These are phyloP conservation scores for Drosophila yakuba DNA, from an alignment of 1,140 invertebrate species.

Conservation along the genomic window DNA sequence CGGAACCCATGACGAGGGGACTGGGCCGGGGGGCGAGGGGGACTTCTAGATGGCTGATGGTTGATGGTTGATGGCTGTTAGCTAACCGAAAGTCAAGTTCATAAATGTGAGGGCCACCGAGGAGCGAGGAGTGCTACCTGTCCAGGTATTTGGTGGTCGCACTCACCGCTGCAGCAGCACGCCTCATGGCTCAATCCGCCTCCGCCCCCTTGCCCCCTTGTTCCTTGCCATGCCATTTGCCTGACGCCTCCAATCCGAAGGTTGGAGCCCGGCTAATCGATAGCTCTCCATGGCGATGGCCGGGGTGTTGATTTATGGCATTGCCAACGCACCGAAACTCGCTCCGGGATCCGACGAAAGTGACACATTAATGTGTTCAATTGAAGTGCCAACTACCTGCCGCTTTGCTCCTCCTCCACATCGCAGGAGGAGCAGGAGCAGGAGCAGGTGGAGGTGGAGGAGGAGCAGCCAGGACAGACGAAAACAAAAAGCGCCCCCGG, in stretches of 20 bases:
- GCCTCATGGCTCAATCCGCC: conserved; percentile 14
- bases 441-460: conserved; percentile 2
- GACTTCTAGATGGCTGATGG: background rate
- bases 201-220: background rate
- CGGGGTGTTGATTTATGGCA: conserved; percentile 73
- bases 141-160: conserved; percentile 29
- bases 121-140: conserved; percentile 17
- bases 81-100: conserved; percentile 74
- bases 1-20: conserved; percentile 17
- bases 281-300: conserved; percentile 61
- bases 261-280: conserved; percentile 58
- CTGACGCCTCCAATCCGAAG: conserved; percentile 46
- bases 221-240: too few relatives aligned
- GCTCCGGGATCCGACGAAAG: conserved; percentile 45
- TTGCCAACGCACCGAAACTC: conserved; percentile 60
- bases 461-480: background rate
- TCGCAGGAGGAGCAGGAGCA: conserved; percentile 6
- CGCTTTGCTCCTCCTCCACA: background rate
- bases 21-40: background rate
- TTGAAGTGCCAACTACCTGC: conserved; percentile 43
- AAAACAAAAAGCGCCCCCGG: conserved; percentile 42
- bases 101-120: conserved; percentile 64
- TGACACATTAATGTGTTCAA: conserved; percentile 68
- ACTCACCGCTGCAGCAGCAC: conserved; percentile 40
- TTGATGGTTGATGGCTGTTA: conserved; percentile 19